Evolutionary conservation across 2,113 vertebrate genomes (phyloP).

Genomic region (Monopterus albus): DNA sequence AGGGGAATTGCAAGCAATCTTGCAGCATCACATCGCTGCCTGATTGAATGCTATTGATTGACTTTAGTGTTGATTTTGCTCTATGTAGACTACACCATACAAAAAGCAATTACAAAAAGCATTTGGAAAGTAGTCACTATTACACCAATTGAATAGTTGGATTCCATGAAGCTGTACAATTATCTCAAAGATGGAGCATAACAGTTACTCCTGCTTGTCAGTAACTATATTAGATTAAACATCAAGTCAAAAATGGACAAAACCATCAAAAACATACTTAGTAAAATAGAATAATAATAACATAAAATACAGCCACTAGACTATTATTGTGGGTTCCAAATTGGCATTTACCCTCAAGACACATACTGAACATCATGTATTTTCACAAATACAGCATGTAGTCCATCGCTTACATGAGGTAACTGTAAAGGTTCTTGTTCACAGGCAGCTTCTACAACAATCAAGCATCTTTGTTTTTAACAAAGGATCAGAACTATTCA

Average conservation of each 20-base stretch:
- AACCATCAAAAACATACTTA: background rate
- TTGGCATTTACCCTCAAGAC: background rate
- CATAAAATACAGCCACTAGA: slow-evolving; percentile 5
- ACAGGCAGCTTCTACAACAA: too few relatives aligned
- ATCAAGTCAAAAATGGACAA: background rate
- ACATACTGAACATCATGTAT: background rate
- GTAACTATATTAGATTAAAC: slow-evolving; percentile 16
- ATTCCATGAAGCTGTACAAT: slow-evolving; percentile 17
- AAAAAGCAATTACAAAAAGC: slow-evolving; percentile 21
- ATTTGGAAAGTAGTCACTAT: slow-evolving; percentile 3
- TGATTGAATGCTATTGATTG: slow-evolving; percentile 63
- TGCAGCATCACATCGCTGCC: slow-evolving; percentile 9
- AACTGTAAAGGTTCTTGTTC: too few relatives aligned
- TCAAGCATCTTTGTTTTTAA: too few relatives aligned
- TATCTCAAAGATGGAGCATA: slow-evolving; percentile 22
- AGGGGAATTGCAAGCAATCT: slow-evolving; percentile 44
- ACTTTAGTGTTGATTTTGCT: slow-evolving; percentile 25
- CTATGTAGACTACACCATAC: background rate
- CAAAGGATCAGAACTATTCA: too few relatives aligned
- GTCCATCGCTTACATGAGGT: too few relatives aligned
- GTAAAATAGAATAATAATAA: background rate
- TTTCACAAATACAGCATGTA: background rate
- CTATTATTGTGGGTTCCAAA: background rate
- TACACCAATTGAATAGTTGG: slow-evolving; percentile 2
- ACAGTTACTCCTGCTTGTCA: slow-evolving; percentile 9